Base-by-base conservation (phyloP, 2,888 invertebrate species). In the Lithophane socia region DNA sequence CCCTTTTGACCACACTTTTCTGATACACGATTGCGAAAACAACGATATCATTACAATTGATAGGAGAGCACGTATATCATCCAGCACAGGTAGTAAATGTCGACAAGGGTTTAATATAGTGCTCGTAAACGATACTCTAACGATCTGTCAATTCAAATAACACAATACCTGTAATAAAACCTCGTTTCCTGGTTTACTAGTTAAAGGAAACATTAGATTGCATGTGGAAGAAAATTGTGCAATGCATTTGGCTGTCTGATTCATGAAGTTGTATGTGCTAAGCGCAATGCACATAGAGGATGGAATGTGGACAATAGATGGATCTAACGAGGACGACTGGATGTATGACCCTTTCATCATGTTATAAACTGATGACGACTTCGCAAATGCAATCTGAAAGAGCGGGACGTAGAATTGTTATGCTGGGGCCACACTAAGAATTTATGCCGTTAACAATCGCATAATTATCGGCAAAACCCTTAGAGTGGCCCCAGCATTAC, bases 71-170 rank as follows among this genome's bases (percentile, higher is more conserved):
- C 47, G 3, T 71, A 75, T 60, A 47, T 63, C n/a, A 69, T 49
- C 47, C 13, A 16, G n/a, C 21, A 65, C 21, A 44, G 63, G 37
- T 71, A 76, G 21, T 80, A 70, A 81, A 81, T 47, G 69, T 77
- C 77, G 29, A 1, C 29, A 56, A 73, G 37, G 58, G 9, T 24
- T 71, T 54, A 69, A 81, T 64, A 68, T 56, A 70, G 52, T 47
- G 77, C 52, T 58, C 82, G 61, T 80, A 80, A 76, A 69, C 49
- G 54, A 63, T 63, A 67, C 56, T 13, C 72, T 80, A 80, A 77
- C 61, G 61, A 69, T 47, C 69, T 73, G 44, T 61, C 76, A 58
- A 81, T 63, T 73, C 49, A 66, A 81, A 81, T 80, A 76, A 61
- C 13, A 72, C 68, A 69, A 76, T 80, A 56, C 24, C 44, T 9